Base-by-base conservation (phyloP, 2,113 vertebrate species). In the Colistium nudipinnis region DNA sequence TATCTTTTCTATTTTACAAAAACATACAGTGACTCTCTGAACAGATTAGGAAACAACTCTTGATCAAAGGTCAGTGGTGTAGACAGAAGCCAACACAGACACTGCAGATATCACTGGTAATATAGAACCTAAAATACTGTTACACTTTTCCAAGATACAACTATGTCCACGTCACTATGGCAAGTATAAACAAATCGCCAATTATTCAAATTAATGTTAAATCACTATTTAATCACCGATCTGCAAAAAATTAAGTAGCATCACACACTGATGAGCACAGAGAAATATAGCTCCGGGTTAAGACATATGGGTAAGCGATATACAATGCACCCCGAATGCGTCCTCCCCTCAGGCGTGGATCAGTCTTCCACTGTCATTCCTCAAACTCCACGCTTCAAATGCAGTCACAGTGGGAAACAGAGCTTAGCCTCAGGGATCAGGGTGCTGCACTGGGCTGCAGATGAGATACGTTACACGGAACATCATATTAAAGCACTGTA, bases 1-100 rank as follows among this genome's bases (percentile, higher is more conserved):
- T 44, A 41, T 65, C 11, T 64, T 57, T 41, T 83, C 25, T 75
- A 70, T 76, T 88, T 85, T 90, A 92, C 87, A 92, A 86, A 53
- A 76, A 90, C 78, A 62, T 54, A 78, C 59, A 80, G 45, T 76
- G 66, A 89, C 56, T 69, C 62, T 51, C 67, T 76, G 75, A 80
- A 80, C 72, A 78, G 61, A 56, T 67, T 78, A 67, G 51, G 80
- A 57, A 78, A 62, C 81, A 74, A 76, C 70, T 78, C 61, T 62
- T 67, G 80, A 65, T 84, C 70, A 86, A 85, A 76, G 80, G 78
- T 88, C 73, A 72, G 62, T 55, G 53, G 62, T 24, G 82, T 27
- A 78, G 65, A 79, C 67, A 83, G 53, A 71, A 64, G 76, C 77
- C 80, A 73, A 76, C 75, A 69, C 53, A 19, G 39, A 82, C 83